These are phyloP conservation scores for Cerastis rubricosa DNA, from an alignment of 2,888 invertebrate genomes.

Conservation along the genomic window DNA sequence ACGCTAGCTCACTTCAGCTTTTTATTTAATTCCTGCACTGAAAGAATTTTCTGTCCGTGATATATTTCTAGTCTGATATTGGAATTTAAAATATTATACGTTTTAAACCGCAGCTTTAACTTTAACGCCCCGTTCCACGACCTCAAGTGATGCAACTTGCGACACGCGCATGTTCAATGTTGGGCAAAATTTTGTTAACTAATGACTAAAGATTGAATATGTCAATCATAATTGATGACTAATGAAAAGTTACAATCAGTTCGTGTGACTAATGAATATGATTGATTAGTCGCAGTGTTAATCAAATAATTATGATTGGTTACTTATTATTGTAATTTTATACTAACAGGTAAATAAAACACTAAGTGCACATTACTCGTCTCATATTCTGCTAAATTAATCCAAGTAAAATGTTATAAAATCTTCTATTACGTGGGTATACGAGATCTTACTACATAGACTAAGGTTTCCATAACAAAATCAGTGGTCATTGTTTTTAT, in stretches of 20 bases:
- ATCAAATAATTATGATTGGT: background rate
- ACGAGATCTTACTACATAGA: background rate
- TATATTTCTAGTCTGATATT: slow-evolving; percentile 36
- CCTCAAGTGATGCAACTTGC: background rate
- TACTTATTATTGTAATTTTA: background rate
- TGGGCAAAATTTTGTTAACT: background rate
- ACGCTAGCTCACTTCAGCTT: slow-evolving; percentile 31
- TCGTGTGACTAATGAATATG: too few species aligned
- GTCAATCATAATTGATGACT: background rate
- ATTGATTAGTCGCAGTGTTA: too few species aligned
- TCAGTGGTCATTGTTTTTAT: background rate
- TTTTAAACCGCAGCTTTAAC: slow-evolving; percentile 11
- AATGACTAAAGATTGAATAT: background rate
- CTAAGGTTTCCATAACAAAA: background rate
- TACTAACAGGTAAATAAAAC: background rate
- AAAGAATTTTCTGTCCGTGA: slow-evolving; percentile 44
- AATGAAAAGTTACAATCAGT: background rate
- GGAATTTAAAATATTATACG: slow-evolving; percentile 29
- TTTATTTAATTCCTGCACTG: slow-evolving; percentile 43
- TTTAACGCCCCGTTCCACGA: background rate
- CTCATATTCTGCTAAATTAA: background rate
- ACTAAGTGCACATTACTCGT: background rate
- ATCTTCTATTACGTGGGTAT: background rate
- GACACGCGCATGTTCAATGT: background rate
- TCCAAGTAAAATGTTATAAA: background rate